Evolutionary conservation across 1,140 invertebrate species (phyloP), one percentile per base, ranked within the genome.

Genomic region (Olivierus martensii): DNA sequence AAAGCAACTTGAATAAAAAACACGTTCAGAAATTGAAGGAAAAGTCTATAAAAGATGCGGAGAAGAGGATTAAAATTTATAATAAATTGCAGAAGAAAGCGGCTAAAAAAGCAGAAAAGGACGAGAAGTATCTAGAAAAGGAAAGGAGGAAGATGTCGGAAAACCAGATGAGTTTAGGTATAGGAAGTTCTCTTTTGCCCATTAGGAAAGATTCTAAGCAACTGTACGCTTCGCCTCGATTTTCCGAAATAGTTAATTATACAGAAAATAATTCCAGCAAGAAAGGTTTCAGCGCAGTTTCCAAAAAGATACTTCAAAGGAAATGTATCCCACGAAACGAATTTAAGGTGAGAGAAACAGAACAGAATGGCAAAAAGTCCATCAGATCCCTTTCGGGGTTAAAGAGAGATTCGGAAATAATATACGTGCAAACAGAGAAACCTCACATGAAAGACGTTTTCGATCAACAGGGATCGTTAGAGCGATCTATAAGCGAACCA

Each of bases 61-160:
- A 95, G 58, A 90, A 89, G 65, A 77, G 84, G 62, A 70, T 77
- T 2, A 80, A 84, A 63, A 78, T 85, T 52, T 94, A 87, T 63
- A 80, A 87, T 59, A 93, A 90, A 64, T 68, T 82, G 15, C 84
- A 90, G 62, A 80, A 79, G 60, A 81, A 87, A 69, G 80, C 81
- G 0, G 78, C 81, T 57, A 73, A 83, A 46, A 71, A 76, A 55
- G 80, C 82, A 2, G 81, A 83, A 62, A 83, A 83, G 64, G 79
- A 87, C 58, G 73, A 86, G 56, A 79, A 80, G 66, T 79, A 79
- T 57, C 65, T 81, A 47, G 69, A 77, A 52, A 84, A 80, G 75
- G 62, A 56, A 19, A 34, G 11, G 28, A 28, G 45, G 45, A 46
- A 36, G 14, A 46, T 46, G 45, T 28, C 45, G 5, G 19, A 46